Conservation (phyloP, 2,113 vertebrate genomes). For the Actenoides lindsayi region DNA sequence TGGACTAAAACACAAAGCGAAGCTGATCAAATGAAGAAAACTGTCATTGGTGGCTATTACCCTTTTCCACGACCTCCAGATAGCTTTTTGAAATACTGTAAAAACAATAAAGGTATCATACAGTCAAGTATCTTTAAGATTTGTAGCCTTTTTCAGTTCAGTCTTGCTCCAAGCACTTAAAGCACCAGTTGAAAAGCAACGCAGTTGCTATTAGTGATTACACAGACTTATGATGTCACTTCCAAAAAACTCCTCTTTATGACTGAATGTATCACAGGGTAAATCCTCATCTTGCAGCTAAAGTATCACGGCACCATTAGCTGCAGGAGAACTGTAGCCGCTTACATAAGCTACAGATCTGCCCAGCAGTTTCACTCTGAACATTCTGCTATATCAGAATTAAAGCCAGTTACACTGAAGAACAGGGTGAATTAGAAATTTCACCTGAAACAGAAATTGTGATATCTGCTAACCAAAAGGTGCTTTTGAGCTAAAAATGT, state of each 20-base stretch:
- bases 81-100: constrained; percentile 76
- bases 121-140: not conserved
- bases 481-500: not conserved
- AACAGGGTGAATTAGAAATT: not conserved
- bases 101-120: constrained; percentile 74
- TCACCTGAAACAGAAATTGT: not conserved
- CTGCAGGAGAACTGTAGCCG: not conserved
- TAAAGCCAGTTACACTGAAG: not conserved
- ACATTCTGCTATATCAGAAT: not conserved
- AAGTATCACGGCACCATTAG: not conserved
- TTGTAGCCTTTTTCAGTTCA: not conserved
- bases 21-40: constrained; percentile 76
- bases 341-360: not conserved
- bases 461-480: not conserved
- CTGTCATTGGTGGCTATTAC: constrained; percentile 85
- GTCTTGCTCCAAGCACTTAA: not conserved
- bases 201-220: not conserved
- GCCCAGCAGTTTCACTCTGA: not conserved
- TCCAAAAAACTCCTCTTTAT: not conserved
- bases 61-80: constrained; percentile 82
- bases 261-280: not conserved
- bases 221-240: not conserved
- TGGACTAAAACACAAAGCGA: constrained; percentile 85
- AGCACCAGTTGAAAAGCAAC: not conserved
- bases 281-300: not conserved